Conservation (phyloP, 2,113 vertebrate genomes). For the Phainopepla nitens region DNA sequence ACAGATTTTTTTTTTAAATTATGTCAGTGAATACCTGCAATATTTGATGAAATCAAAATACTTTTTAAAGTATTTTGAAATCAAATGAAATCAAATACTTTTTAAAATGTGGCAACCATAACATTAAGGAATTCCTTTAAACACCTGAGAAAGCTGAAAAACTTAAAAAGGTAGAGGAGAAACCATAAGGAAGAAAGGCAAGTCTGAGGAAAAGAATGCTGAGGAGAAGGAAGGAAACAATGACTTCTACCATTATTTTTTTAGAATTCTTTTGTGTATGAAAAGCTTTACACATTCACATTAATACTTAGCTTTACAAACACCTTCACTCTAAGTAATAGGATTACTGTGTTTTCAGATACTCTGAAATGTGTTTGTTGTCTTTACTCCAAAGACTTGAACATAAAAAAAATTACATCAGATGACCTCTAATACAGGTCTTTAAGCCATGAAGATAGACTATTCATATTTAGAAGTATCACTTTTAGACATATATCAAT, state of each 20-base stretch:
- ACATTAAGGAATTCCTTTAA: background rate
- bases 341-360: background rate
- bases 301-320: background rate
- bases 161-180: background rate
- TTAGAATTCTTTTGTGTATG: background rate
- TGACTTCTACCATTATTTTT: background rate
- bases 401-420: background rate
- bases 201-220: background rate
- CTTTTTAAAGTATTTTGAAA: no score
- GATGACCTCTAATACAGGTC: background rate
- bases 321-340: background rate
- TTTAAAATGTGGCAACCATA: background rate
- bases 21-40: background rate
- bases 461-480: background rate
- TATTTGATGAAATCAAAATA: background rate
- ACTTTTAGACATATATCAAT: background rate
- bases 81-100: no score
- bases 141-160: background rate
- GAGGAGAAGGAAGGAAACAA: background rate
- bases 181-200: background rate
- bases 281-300: background rate
- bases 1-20: background rate
- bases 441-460: background rate
- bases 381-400: background rate
- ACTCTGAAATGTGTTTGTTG: background rate